Base-by-base conservation (phyloP, 1,140 invertebrate species). In the Acromyrmex heyeri region DNA sequence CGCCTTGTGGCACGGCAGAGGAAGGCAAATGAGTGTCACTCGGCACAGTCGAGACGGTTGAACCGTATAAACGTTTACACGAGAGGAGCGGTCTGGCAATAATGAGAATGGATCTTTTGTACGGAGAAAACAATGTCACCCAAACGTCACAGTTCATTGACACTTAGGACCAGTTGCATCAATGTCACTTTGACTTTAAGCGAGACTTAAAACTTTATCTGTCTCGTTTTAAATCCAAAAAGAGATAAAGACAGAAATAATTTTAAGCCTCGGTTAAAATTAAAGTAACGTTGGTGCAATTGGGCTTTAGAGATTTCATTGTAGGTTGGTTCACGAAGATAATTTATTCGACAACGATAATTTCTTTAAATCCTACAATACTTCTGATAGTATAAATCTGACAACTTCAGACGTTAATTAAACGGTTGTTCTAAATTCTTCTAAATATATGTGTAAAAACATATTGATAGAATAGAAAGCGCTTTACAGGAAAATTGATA, bases 51-150 rank as follows among this genome's bases (percentile, higher is more conserved):
- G 7, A 59, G 77, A 81, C 38, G 30, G 57, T 57, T 48, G 77
- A 34, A 67, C n/a, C 50, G 57, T 81, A 38, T 38, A 81, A 79
- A 86, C 48, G 53, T 86, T 81, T 86, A 86, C 65, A 44, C 77
- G 64, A 79, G 38, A 86, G 62, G 48, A 86, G 67, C 38, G 61
- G 50, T 65, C 67, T 27, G n/a, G 16, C 53, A 50, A 38, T 53
- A 86, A 81, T 59, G 55, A 82, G 55, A 82, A 57, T 72, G 34
- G 18, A 18, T 48, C 79, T 87, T 79, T 89, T 70, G 76, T 75
- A 30, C 64, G 50, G 62, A 24, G 65, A 12, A 72, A 75, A 89
- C 89, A 87, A 90, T 89, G 76, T 89, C 69, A 59, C 59, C 27
- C 16, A 50, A 59, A 38, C 62, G 48, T 7, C 21, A 55, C 83